Evolutionary conservation across 2,888 invertebrate species (phyloP), one percentile per base, ranked within the genome.

Genomic region (Hedychridium roseum): DNA sequence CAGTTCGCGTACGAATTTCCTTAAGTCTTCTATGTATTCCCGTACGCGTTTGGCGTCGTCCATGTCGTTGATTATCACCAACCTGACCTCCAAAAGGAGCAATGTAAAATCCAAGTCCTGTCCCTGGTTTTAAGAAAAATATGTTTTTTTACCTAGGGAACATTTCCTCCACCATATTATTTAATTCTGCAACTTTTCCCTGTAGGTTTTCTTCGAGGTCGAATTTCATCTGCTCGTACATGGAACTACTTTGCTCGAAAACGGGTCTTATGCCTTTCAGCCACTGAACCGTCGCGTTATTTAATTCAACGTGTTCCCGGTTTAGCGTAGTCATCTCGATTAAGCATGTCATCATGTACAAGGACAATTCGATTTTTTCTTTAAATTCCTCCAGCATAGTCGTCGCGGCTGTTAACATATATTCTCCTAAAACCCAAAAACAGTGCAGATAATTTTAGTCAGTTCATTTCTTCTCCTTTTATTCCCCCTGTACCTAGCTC

Each of bases 201-300:
- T 86, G 83, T 44, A 96, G 79, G 53, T 84, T 82, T 68, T 94
- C 94, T 80, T 97, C 96, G 77, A 94, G 89, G 60, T 91, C 87
- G 56, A 86, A 88, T 80, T 94, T 94, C 46, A 86, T 87, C 14
- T 88, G 83, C 80, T 96, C 95, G 72, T 89, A 91, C 62, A 88
- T 82, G 6, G 85, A 85, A 37, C 91, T 89, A 75, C 92, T 93
- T 64, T 84, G 84, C 21, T 93, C 91, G 68, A 95, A 89, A 45
- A 94, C 86, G 1, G 90, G 88, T 68, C 88, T 88, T 38, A 96
- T 93, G 26, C 88, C 83, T 52, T 84, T 85, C 1, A 94, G 80
- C 94, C 95, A 95, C 60, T 88, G 88, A 0, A 96, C 87, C 0
- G 93, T 92, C 31, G 81, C 83, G n/a, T 90, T 86, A 71, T 94